These are phyloP conservation scores for Protobothrops flavoviridis DNA, from an alignment of 2,113 vertebrate species.

Conservation along the genomic window DNA sequence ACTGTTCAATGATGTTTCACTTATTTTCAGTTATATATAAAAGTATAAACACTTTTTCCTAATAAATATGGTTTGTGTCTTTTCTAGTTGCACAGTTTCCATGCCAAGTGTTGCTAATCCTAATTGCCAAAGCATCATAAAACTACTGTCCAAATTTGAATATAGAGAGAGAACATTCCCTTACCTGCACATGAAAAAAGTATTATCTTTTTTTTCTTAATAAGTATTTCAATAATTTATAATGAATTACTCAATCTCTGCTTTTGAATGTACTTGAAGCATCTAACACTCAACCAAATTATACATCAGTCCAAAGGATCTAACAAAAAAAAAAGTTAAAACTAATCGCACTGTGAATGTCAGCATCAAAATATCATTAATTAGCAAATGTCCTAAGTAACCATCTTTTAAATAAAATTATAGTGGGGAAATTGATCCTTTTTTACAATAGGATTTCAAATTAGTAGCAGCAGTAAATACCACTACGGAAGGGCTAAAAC, in stretches of 20 bases:
- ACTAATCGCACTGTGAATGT: background rate
- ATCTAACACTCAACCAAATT: background rate
- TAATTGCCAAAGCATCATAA: background rate
- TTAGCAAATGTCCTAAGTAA: background rate
- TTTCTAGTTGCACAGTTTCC: background rate
- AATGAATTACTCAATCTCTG: background rate
- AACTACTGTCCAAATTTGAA: background rate
- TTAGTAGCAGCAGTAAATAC: background rate
- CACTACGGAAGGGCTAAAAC: background rate
- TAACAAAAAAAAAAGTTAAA: background rate
- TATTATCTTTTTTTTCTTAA: background rate
- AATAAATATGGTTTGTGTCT: conserved; percentile 59
- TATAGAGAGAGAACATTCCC: background rate
- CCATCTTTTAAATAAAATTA: background rate
- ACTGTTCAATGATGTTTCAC: conserved; percentile 52
- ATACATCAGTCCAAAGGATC: background rate
- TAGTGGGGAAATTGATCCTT: background rate
- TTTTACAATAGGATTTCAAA: background rate
- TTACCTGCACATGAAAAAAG: background rate
- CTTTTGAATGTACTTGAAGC: background rate
- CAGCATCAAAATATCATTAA: background rate
- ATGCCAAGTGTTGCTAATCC: background rate
- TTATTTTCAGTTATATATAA: conserved; percentile 41
- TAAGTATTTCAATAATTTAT: background rate
- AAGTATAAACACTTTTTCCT: conserved; percentile 55